These are phyloP conservation scores for Mormyrops boulengeri DNA, from an alignment of 2,797 vertebrate species.

Conservation along the genomic window DNA sequence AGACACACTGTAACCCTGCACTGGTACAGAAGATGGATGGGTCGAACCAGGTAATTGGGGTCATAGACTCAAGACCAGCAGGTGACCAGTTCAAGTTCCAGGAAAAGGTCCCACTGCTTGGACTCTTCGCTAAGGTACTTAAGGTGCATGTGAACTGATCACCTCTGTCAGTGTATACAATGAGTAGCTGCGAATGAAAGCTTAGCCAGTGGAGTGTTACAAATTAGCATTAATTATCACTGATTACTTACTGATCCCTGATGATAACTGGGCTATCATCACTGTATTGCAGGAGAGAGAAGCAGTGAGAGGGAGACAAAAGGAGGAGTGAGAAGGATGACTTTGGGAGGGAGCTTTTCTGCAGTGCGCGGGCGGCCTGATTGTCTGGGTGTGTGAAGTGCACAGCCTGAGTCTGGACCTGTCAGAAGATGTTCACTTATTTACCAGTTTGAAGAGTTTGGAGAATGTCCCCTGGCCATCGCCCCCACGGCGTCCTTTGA, in stretches of 20 bases:
- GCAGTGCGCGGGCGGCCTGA: background rate
- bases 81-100: background rate
- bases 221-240: background rate
- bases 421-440: slow-evolving; percentile 24
- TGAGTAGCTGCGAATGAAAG: background rate
- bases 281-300: slow-evolving; percentile 44
- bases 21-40: background rate
- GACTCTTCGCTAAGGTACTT: background rate
- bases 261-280: slow-evolving; percentile 39
- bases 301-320: background rate
- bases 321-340: background rate
- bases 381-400: background rate
- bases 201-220: background rate
- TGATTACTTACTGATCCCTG: slow-evolving; percentile 55
- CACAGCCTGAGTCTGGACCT: background rate
- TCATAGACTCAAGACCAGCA: background rate
- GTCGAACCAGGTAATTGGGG: background rate
- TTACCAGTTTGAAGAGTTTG: slow-evolving; percentile 74
- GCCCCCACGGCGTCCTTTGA: slow-evolving; percentile 57
- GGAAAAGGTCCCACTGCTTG: background rate
- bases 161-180: background rate
- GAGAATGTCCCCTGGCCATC: slow-evolving; percentile 69
- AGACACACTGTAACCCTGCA: background rate
- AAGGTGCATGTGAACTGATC: background rate
- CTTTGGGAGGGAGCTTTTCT: background rate